Base-by-base conservation (phyloP, 2,797 vertebrate species). In the Gephyroberyx darwinii region DNA sequence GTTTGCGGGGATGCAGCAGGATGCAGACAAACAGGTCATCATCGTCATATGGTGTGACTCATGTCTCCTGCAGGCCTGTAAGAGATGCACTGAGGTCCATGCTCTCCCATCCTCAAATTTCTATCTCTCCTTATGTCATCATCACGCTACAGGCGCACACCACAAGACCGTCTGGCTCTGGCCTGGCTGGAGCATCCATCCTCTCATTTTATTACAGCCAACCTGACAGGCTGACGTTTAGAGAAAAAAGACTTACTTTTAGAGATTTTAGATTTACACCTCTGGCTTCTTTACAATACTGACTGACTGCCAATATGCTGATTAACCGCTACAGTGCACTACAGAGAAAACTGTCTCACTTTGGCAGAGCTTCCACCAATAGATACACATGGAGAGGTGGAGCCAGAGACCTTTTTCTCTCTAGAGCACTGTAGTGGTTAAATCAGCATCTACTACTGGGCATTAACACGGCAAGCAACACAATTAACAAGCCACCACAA, bases 11-110 rank as follows among this genome's bases (percentile, higher is more conserved):
- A 66, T 67, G 71, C 53, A 58, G 65, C 12, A 14, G 60, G 31
- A 78, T 20, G 67, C 67, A 65, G 63, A 37, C 70, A 78, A 71
- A 71, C 81, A 71, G 77, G 78, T 80, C 81, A 80, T 70, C 58
- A 20, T 74, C 65, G 65, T 87, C 69, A 80, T 59, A 56, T 41
- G 55, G n/a, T 81, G 19, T 88, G 89, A 92, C 81, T 87, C 87
- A 89, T 52, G 39, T 53, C 60, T 82, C 84, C 81, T 68, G 70
- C 71, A 71, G 89, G 81, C 86, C 75, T 82, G 82, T 69, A 75
- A 86, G 84, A 33, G 31, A 81, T 78, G 85, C 69, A 62, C 62
- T 26, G 77, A 71, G 71, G 67, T 80, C 74, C 80, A 79, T 37
- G 53, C 84, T 74, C 73, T 66, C 59, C 74, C 54, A 48, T 68